Conservation (phyloP, 2,888 invertebrate species). For the Schizotus pectinicornis region DNA sequence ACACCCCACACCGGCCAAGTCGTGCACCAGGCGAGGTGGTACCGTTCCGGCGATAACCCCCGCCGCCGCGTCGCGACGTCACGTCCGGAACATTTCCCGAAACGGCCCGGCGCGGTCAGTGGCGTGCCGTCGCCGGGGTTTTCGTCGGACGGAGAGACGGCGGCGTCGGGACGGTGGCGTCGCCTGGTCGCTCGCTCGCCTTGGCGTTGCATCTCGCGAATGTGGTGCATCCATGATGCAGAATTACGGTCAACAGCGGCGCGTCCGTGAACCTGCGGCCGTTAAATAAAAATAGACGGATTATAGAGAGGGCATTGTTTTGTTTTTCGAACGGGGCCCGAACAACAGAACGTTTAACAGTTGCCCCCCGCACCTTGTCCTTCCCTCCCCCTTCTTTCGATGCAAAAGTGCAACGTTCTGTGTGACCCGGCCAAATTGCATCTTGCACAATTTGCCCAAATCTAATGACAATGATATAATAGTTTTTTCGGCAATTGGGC, state of each 20-base stretch:
- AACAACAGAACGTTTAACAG: slow-evolving; percentile 36
- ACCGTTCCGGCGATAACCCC: slow-evolving; percentile 1
- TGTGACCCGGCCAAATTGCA: slow-evolving; percentile 24
- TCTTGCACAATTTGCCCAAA: slow-evolving; percentile 29
- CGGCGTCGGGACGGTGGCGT: not conserved
- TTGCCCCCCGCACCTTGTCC: slow-evolving; percentile 13
- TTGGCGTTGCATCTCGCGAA: slow-evolving; percentile 13
- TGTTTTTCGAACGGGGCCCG: slow-evolving; percentile 37
- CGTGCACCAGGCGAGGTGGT: slow-evolving; percentile 27
- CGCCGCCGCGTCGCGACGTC: slow-evolving; percentile 1
- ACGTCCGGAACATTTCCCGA: no score
- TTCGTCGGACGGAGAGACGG: not conserved
- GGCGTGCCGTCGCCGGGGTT: no score
- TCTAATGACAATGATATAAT: slow-evolving; percentile 28
- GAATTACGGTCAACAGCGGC: slow-evolving; percentile 45
- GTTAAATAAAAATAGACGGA: slow-evolving; percentile 39
- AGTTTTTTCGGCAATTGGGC: not conserved
- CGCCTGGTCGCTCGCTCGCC: slow-evolving; percentile 8
- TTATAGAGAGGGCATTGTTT: slow-evolving; percentile 38
- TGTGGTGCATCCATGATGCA: slow-evolving; percentile 32
- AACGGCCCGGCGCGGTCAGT: no score
- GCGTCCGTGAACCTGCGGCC: slow-evolving; percentile 49
- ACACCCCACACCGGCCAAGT: slow-evolving; percentile 32
- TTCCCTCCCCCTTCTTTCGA: not conserved
- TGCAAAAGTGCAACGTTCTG: slow-evolving; percentile 24